Percentiles rank a stretch among this genome's conserved stretches.
Evolutionary conservation across 1,140 invertebrate genomes (phyloP).

Genomic region (Procambarus virginalis): DNA sequence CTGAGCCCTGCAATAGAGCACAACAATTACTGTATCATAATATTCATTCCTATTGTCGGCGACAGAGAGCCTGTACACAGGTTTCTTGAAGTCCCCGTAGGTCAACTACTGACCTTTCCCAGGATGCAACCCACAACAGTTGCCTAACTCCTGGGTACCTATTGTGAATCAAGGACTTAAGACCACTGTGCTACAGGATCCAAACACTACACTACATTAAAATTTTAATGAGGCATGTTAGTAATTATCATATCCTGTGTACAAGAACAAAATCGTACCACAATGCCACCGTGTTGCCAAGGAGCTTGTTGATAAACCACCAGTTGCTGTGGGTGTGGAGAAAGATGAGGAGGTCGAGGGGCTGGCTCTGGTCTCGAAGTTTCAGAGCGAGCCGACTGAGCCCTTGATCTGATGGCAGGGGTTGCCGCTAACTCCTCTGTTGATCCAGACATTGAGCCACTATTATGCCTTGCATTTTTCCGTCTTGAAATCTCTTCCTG

Average conservation of each 20-base stretch:
- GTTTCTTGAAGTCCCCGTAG: no score
- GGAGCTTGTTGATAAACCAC: conserved; percentile 28
- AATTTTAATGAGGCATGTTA: no score
- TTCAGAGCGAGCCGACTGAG: conserved; percentile 5
- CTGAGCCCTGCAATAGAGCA: not conserved
- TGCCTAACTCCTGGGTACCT: no score
- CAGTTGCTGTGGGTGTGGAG: conserved; percentile 2
- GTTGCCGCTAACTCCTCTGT: conserved; percentile 33
- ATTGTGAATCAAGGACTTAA: no score
- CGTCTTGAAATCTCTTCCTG: conserved; percentile 30
- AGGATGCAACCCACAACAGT: no score
- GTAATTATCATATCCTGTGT: no score
- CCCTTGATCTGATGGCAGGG: conserved; percentile 9
- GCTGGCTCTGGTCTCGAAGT: conserved; percentile 10
- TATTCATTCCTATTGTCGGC: no score
- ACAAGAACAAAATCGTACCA: not conserved
- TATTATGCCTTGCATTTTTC: not conserved
- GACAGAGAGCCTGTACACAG: no score
- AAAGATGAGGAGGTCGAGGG: conserved; percentile 19
- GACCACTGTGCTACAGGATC: no score
- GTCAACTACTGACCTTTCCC: no score
- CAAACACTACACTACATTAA: no score
- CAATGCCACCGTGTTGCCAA: not conserved
- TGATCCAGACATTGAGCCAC: conserved; percentile 24
- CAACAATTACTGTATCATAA: no score